Percentiles rank a stretch among this genome's conserved stretches.
Evolutionary conservation across 2,797 vertebrate genomes (phyloP).

Genomic region (Manis pentadactyla): DNA sequence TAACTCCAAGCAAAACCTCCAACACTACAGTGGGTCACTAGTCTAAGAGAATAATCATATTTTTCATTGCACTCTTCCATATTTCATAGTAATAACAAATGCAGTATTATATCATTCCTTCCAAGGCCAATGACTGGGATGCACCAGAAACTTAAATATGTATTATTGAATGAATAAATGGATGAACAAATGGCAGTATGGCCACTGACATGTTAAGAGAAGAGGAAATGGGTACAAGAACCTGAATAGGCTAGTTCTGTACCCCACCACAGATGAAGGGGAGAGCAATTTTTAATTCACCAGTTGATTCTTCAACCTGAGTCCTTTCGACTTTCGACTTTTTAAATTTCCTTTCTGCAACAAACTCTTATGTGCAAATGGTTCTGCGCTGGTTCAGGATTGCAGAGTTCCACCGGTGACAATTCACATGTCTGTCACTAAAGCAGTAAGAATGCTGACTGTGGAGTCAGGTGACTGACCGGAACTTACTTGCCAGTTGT

Average conservation of each 20-base stretch:
- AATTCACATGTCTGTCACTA: not conserved
- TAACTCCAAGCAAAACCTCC: not conserved
- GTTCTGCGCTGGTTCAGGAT: not conserved
- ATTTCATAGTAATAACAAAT: not conserved
- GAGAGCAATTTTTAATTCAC: not conserved
- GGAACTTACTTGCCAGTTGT: not conserved
- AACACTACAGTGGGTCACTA: not conserved
- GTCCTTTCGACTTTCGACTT: not conserved
- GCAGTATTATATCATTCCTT: not conserved
- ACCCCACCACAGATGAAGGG: not conserved
- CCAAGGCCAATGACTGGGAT: not conserved
- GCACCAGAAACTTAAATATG: not conserved
- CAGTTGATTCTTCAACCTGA: not conserved
- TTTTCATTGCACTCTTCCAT: not conserved
- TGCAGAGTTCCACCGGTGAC: not conserved
- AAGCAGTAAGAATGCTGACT: not conserved
- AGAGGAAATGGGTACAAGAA: not conserved
- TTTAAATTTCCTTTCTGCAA: not conserved
- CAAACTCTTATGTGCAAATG: not conserved
- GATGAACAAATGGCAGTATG: not conserved
- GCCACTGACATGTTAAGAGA: not conserved
- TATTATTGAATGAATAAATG: not conserved
- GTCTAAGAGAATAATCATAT: not conserved
- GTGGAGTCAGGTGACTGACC: not conserved
- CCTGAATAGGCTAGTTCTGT: not conserved